phyloP scores from a whole-genome alignment of 1,140 invertebrate species.

The Diachasmimorpha longicaudata region DNA sequence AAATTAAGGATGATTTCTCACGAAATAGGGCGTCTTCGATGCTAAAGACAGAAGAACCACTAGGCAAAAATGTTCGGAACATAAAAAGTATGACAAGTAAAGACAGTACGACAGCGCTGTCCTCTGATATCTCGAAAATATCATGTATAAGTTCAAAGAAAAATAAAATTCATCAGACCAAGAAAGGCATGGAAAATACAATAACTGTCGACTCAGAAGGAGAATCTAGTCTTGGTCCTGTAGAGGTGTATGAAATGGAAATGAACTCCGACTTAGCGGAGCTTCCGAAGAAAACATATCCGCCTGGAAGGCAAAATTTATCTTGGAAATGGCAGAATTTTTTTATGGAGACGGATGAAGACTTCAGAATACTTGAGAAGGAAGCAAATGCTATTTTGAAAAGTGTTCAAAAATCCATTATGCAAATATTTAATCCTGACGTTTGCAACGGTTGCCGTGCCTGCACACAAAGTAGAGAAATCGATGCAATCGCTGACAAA shows the following conservation, averaged over 20 bases:
- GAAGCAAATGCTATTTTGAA: constrained; percentile 42
- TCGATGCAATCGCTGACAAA: constrained; percentile 31
- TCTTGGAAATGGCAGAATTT: constrained; percentile 48
- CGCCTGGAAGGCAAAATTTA: constrained; percentile 43
- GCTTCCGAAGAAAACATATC: constrained; percentile 28
- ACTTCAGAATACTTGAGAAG: constrained; percentile 34
- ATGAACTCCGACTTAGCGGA: neutral
- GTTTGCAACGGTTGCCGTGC: constrained; percentile 49
- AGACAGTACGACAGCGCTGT: neutral
- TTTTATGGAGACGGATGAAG: constrained; percentile 40
- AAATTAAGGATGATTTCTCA: constrained; percentile 13
- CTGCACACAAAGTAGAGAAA: constrained; percentile 44
- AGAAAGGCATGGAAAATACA: neutral
- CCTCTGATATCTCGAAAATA: neutral
- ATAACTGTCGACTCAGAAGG: neutral
- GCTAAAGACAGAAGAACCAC: neutral
- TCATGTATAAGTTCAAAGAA: neutral
- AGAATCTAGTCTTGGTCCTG: neutral
- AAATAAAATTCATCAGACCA: neutral
- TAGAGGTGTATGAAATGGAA: neutral
- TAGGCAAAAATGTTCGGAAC: neutral
- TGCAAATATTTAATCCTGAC: constrained; percentile 28
- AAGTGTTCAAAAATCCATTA: constrained; percentile 33
- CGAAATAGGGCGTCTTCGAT: neutral
- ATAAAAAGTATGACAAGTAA: neutral